These are phyloP conservation scores for Pelvicachromis taeniatus DNA, from an alignment of 2,113 vertebrate species.

Conservation along the genomic window DNA sequence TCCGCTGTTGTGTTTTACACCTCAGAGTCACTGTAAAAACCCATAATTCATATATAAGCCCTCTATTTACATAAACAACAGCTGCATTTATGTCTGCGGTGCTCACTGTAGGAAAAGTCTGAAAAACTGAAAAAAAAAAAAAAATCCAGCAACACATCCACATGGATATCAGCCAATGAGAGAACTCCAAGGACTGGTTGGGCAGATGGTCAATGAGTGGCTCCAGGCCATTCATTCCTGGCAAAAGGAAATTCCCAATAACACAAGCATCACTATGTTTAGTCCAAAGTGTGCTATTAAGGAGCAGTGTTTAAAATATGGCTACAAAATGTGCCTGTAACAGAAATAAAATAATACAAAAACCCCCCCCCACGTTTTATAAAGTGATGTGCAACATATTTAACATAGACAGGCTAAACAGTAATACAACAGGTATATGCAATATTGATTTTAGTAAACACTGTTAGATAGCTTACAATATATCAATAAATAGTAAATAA, in stretches of 20 bases:
- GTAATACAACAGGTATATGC: not conserved
- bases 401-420: not conserved
- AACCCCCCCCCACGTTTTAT: too few species aligned
- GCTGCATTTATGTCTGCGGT: rapidly evolving
- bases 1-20: not conserved
- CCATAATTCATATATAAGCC: not conserved
- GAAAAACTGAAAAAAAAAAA: not conserved
- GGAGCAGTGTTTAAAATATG: not conserved
- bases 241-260: not conserved
- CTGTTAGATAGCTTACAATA: not conserved
- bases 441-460: too few species aligned
- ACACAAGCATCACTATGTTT: not conserved
- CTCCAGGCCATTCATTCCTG: not conserved
- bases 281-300: not conserved
- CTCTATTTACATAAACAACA: not conserved
- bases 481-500: not conserved
- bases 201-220: not conserved
- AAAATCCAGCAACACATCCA: not conserved
- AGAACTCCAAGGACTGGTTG: not conserved
- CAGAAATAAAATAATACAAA: not conserved
- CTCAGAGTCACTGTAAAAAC: not conserved
- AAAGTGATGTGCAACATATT: not conserved
- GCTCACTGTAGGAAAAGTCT: not conserved
- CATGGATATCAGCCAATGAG: not conserved
- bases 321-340: not conserved